Conservation (phyloP, 2,797 vertebrate genomes). For the Acanthurus leucopareius region DNA sequence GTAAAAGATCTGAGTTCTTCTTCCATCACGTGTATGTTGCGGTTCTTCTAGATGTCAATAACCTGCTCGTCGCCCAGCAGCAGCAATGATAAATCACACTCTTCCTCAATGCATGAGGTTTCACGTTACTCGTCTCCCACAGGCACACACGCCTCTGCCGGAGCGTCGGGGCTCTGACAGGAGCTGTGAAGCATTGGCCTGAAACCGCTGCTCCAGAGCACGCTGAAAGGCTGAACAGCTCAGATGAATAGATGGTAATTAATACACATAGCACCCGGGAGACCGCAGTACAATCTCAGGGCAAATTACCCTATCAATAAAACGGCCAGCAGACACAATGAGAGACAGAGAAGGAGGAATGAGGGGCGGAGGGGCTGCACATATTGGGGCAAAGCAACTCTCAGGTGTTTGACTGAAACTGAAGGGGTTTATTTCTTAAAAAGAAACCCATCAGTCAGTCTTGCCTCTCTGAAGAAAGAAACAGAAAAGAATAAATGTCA, state of each 20-base stretch:
- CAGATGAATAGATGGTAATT: slow-evolving; percentile 84
- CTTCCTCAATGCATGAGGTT: slow-evolving; percentile 27
- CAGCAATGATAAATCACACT: slow-evolving; percentile 51
- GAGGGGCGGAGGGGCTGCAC: background rate
- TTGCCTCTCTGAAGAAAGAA: slow-evolving; percentile 9
- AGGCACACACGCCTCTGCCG: slow-evolving; percentile 15
- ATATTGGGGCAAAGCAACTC: slow-evolving; percentile 23
- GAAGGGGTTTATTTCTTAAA: slow-evolving; percentile 7
- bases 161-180: slow-evolving; percentile 60
- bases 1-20: background rate
- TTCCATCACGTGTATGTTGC: background rate
- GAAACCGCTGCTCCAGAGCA: slow-evolving; percentile 61
- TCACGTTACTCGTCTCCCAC: slow-evolving; percentile 51
- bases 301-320: slow-evolving; percentile 83
- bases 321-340: slow-evolving; percentile 59
- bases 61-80: slow-evolving; percentile 19
- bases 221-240: slow-evolving; percentile 64
- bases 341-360: slow-evolving; percentile 35
- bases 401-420: slow-evolving; percentile 41
- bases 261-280: slow-evolving; percentile 78
- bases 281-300: slow-evolving; percentile 73
- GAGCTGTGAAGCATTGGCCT: slow-evolving; percentile 69
- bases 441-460: slow-evolving; percentile 22
- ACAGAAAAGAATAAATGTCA: slow-evolving; percentile 17
- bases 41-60: slow-evolving; percentile 23